These are phyloP conservation scores for Napeogenes sylphis DNA, from an alignment of 2,888 invertebrate genomes.

Conservation along the genomic window DNA sequence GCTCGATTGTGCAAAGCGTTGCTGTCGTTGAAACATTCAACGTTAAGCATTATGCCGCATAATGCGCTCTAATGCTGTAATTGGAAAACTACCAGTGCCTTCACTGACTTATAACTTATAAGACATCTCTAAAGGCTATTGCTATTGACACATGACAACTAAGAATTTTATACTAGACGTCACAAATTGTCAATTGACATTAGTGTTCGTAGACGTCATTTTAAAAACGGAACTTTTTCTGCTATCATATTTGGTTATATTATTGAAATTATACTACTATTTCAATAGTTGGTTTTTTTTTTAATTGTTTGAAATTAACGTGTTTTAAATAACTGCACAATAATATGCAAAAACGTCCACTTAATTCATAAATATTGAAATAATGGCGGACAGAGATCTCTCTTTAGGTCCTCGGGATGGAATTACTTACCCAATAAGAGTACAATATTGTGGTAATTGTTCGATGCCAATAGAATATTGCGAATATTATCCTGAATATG, in stretches of 20 bases:
- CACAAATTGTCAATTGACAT: neutral
- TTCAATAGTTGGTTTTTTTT: neutral
- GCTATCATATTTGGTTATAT: constrained; percentile 2
- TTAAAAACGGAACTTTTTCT: neutral
- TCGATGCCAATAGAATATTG: constrained; percentile 98
- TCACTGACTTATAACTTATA: too few species aligned
- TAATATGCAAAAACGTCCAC: constrained; percentile 30
- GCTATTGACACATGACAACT: too few species aligned
- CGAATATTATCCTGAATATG: constrained; percentile 98
- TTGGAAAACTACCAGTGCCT: too few species aligned
- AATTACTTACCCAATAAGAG: constrained; percentile 87
- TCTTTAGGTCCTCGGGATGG: constrained; percentile 83
- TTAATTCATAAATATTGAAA: constrained; percentile 24
- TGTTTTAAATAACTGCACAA: constrained; percentile 7
- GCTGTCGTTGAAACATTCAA: too few species aligned
- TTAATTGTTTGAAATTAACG: neutral
- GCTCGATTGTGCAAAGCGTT: too few species aligned
- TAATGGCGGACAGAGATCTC: constrained; percentile 78
- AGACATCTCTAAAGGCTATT: too few species aligned
- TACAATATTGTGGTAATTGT: constrained; percentile 96
- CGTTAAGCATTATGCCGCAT: too few species aligned
- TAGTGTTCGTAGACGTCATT: constrained; percentile 4
- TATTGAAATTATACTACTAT: neutral
- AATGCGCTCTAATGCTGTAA: too few species aligned
- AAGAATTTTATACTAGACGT: too few species aligned